These are phyloP conservation scores for Rachycentron canadum DNA, from an alignment of 2,797 vertebrate genomes.

Conservation along the genomic window DNA sequence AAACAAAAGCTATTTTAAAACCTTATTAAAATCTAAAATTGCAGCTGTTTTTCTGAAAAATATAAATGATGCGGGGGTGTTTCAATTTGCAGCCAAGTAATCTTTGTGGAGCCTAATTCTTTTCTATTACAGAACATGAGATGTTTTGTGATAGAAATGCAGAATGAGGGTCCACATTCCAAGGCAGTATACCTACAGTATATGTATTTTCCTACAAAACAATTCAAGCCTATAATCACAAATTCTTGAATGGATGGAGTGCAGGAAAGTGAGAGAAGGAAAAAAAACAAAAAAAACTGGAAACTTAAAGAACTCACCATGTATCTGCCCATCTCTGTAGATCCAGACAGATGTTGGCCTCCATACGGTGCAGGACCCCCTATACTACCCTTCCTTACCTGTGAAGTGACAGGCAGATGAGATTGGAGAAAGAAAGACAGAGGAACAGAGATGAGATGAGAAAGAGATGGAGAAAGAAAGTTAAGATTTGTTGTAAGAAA, in stretches of 20 bases:
- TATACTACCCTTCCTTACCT: slow-evolving; percentile 93
- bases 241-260: not conserved
- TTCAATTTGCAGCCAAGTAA: not conserved
- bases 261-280: not conserved
- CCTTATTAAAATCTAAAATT: not conserved
- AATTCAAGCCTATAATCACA: not conserved
- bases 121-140: not conserved
- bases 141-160: not conserved
- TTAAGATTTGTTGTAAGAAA: slow-evolving; percentile 41
- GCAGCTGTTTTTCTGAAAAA: not conserved
- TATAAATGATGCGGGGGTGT: not conserved
- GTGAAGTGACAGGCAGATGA: slow-evolving; percentile 42
- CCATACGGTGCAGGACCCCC: slow-evolving; percentile 87
- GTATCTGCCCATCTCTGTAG: slow-evolving; percentile 92
- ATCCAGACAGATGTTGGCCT: slow-evolving; percentile 90
- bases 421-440: slow-evolving; percentile 37
- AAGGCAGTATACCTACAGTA: not conserved
- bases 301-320: slow-evolving; percentile 83
- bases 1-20: not conserved
- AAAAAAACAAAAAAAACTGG: not conserved
- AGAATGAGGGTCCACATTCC: slow-evolving; percentile 2
- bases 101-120: too few relatives aligned
- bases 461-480: slow-evolving; percentile 20
- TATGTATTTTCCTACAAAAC: not conserved
- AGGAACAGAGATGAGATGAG: slow-evolving; percentile 12